Conservation (phyloP, 2,888 invertebrate species). For the Ischnus inquisitorius region DNA sequence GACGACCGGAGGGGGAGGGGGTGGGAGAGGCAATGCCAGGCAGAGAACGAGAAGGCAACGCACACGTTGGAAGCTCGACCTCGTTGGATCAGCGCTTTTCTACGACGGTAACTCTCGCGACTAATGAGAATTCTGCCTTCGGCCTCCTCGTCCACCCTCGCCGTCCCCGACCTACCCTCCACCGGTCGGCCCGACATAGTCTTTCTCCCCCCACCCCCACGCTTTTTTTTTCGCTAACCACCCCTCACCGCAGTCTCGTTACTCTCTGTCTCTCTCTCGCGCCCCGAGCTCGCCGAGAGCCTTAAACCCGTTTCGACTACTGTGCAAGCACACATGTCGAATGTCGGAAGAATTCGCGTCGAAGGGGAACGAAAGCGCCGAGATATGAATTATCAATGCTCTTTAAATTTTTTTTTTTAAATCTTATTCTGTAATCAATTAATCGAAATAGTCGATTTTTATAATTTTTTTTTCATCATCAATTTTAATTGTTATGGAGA, state of each 20-base stretch:
- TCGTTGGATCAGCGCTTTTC: constrained; percentile 73
- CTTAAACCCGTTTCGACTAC: constrained; percentile 19
- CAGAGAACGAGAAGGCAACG: constrained; percentile 51
- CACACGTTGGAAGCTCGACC: constrained; percentile 60
- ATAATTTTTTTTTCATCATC: neutral
- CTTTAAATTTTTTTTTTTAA: too few relatives aligned
- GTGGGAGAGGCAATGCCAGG: neutral
- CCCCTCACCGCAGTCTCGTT: neutral
- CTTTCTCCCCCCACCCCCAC: constrained; percentile 66
- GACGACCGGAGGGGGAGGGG: constrained; percentile 35
- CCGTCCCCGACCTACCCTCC: constrained; percentile 1
- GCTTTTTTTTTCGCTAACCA: constrained; percentile 64
- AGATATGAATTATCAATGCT: neutral
- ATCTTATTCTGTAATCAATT: too few relatives aligned
- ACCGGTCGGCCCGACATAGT: constrained; percentile 53
- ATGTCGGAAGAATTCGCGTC: constrained; percentile 13
- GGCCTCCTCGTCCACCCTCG: constrained; percentile 47
- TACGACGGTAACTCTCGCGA: constrained; percentile 70
- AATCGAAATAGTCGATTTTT: neutral
- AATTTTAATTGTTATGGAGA: too few relatives aligned
- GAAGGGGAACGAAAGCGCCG: constrained; percentile 2
- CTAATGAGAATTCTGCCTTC: constrained; percentile 72
- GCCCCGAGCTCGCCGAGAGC: constrained; percentile 11
- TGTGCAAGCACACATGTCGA: constrained; percentile 47
- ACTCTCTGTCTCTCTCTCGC: too few relatives aligned